phyloP scores from a whole-genome alignment of 2,888 invertebrate genomes.

The Eupithecia exiguata region DNA sequence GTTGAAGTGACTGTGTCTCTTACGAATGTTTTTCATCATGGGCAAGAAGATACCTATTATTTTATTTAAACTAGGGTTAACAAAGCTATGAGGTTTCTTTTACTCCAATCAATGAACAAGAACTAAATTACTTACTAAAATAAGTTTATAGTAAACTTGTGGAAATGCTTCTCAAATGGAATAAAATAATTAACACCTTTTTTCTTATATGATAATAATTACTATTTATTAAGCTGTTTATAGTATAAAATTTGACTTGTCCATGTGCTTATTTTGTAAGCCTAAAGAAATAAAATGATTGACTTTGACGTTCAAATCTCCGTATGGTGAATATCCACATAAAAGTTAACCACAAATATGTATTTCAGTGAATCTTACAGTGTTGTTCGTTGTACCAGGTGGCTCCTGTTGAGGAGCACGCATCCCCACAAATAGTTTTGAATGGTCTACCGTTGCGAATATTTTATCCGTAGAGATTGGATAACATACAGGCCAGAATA shows the following conservation, averaged over 20 bases:
- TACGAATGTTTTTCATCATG: neutral
- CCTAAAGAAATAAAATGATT: no score
- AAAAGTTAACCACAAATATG: neutral
- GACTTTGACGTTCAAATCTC: no score
- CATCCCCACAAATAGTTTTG: slow-evolving; percentile 9
- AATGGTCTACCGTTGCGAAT: neutral
- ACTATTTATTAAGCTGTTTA: no score
- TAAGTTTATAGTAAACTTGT: neutral
- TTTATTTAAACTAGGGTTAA: no score
- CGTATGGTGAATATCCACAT: neutral
- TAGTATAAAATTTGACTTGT: no score
- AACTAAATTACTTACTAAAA: neutral
- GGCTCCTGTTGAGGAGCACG: slow-evolving; percentile 8
- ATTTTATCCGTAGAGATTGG: neutral
- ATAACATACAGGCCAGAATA: neutral
- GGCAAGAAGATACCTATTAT: neutral
- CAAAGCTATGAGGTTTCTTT: no score
- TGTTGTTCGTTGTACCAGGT: neutral
- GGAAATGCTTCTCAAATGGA: no score
- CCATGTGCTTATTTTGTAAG: no score
- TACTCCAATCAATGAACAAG: neutral
- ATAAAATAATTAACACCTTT: no score
- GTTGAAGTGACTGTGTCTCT: neutral
- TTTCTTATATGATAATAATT: no score
- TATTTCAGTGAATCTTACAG: slow-evolving; percentile 18